Evolutionary conservation across 2,888 invertebrate species (phyloP), one percentile per base, ranked within the genome.

Genomic region (Protodeltote pygarga): DNA sequence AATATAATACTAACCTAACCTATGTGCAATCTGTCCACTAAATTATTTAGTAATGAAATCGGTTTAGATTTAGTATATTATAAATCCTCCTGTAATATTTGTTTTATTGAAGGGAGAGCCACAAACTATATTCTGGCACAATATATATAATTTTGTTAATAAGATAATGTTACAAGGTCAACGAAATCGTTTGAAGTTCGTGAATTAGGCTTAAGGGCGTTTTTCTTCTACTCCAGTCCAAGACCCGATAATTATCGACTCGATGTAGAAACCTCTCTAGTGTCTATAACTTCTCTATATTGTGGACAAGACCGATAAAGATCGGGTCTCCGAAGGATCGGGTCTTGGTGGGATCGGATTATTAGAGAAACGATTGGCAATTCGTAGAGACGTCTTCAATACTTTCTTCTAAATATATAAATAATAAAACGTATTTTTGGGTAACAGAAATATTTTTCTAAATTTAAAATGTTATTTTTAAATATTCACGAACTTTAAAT

Each of bases 81-180:
- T 55, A 63, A 59, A 62, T 53, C 33, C 63, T 62, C 68, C 62
- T 67, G 41, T 50, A 50, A 45, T 59, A 67, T 67, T 59, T 65
- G 59, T 67, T 67, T 49, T 39, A 49, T 25, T 38, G 28, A 63
- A 59, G 28, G 65, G 65, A 52, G 68, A 41, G 59, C 57, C 49
- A 45, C 32, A 23, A 13, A 44, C 13, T 53, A 15, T 41, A 45
- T 45, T 19, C 32, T 53, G 64, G 51, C 57, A 64, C 50, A 52
- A 44, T 62, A 47, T 53, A 51, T 61, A 57, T 65, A 39, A 45
- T 58, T 42, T 47, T 65, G 24, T 40, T 51, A 37, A 15, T 63
- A 60, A 42, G 20, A 19, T 64, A 51, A 57, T 50, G 17, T 46
- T 52, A 50, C 52, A 67, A 61, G 51, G 50, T 64, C 67, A 61